Conservation (phyloP, 2,113 vertebrate species). For the Marmota flaviventris region DNA sequence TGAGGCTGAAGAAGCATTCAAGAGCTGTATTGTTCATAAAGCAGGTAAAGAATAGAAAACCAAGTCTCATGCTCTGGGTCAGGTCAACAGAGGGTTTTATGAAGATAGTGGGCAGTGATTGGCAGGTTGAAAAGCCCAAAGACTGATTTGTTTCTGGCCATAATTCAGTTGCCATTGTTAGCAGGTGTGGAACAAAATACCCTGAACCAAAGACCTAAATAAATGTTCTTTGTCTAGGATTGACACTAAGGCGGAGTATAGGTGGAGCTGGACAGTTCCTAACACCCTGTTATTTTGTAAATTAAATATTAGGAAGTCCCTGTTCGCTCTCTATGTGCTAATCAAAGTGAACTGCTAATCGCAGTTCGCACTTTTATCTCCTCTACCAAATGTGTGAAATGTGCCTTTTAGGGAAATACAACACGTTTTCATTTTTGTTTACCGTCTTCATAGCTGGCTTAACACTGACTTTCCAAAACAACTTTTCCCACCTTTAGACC, state of each 20-base stretch:
- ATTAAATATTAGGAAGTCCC: slow-evolving; percentile 35
- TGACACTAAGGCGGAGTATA: background rate
- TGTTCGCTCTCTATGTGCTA: background rate
- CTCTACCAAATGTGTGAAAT: slow-evolving; percentile 41
- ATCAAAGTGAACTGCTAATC: slow-evolving; percentile 52
- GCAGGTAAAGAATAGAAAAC: background rate
- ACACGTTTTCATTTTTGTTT: slow-evolving; percentile 1
- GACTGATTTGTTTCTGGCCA: background rate
- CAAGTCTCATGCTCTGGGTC: background rate
- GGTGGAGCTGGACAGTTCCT: background rate
- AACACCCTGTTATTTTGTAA: slow-evolving; percentile 3
- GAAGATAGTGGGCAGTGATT: background rate
- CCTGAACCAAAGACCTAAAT: background rate
- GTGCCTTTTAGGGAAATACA: slow-evolving; percentile 30
- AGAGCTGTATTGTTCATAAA: background rate
- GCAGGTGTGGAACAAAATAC: background rate
- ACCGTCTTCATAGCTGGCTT: background rate
- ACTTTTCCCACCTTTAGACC: background rate
- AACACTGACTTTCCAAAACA: slow-evolving; percentile 37
- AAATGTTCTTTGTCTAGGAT: background rate
- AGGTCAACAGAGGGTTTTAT: background rate
- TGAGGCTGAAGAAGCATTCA: background rate
- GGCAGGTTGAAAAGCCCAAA: background rate
- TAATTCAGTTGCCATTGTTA: background rate
- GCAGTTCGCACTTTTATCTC: background rate